Base-by-base conservation (phyloP, 2,888 invertebrate genomes). In the Drosophila eohydei region DNA sequence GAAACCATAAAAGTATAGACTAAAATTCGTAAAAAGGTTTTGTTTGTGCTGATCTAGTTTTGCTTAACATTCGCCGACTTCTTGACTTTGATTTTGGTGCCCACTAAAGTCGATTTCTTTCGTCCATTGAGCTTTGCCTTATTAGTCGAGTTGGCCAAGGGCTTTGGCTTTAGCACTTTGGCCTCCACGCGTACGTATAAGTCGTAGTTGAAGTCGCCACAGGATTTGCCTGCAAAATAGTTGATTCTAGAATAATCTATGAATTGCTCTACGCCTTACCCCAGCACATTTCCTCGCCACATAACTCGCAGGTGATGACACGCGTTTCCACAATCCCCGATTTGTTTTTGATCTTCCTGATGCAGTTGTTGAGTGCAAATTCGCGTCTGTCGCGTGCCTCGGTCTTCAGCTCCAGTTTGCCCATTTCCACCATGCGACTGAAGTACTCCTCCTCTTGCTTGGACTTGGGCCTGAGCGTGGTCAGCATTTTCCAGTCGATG, bases 401-500 rank as follows among this genome's bases (percentile, higher is more conserved):
- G 0, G 97, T 96, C 92, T 95, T 96, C 21, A 95, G 92, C 90
- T 96, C 95, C 8, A 96, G 93, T 93, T 97, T 97, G 57, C 96
- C 96, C 92, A 97, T 93, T 92, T 97, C 97, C 46, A 97, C 95
- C 92, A 96, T 93, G 83, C 96, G 96, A 75, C 97, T 96, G 91
- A 97, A 98, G 93, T 96, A 97, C 89, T 97, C 97, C 93, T 98
- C 97, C 85, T 98, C 98, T 30, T 95, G 93, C 88, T 96, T 96
- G 36, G 95, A 94, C 92, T 97, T 97, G 0, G 98, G 98, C 81
- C 97, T 94, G 34, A 96, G 92, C n/a, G 96, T 96, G 14, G 98
- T 98, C 64, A 98, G 94, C 98, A 98, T 98, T 92, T 96, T 95
- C 98, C 98, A 98, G 91, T 97, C 97, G 72, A 98, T 98, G 41